phyloP scores from a whole-genome alignment of 2,888 invertebrate species.

The Digitonthophagus gazella region DNA sequence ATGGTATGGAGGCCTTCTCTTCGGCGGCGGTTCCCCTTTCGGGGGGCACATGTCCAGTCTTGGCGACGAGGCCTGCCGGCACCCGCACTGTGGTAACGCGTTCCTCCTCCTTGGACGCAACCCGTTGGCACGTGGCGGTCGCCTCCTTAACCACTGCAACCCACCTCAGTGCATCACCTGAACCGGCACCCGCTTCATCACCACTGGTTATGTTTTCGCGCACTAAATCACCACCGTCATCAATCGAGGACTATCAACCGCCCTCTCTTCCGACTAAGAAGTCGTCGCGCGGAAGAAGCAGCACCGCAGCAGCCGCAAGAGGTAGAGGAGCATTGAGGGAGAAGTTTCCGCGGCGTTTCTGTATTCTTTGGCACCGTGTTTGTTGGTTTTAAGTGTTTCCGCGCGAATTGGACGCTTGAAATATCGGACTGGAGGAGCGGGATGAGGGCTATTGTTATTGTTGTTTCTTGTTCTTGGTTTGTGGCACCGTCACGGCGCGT shows the following conservation, averaged over 20 bases:
- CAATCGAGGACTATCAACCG: neutral
- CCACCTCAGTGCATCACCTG: constrained; percentile 42
- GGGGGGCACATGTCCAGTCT: constrained; percentile 53
- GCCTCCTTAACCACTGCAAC: constrained; percentile 41
- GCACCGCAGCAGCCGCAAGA: neutral
- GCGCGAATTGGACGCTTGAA: no score
- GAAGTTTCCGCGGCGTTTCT: neutral
- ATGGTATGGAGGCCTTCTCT: constrained; percentile 51
- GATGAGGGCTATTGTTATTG: no score
- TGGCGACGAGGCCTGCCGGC: constrained; percentile 52
- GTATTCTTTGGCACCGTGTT: neutral
- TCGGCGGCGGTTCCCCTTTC: constrained; percentile 53
- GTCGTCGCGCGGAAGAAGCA: neutral
- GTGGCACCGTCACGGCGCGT: constrained; percentile 2
- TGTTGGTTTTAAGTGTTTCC: no score
- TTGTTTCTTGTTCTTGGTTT: constrained; percentile 2
- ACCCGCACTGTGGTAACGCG: constrained; percentile 53
- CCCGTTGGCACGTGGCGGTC: constrained; percentile 47
- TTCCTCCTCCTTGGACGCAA: constrained; percentile 39
- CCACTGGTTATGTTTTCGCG: constrained; percentile 4
- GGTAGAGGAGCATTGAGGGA: neutral
- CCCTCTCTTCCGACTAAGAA: neutral
- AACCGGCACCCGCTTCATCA: constrained; percentile 34
- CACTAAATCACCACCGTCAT: constrained; percentile 9
- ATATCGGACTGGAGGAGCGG: no score